Conservation (phyloP, 2,113 vertebrate species). For the Rhinogobius similis region DNA sequence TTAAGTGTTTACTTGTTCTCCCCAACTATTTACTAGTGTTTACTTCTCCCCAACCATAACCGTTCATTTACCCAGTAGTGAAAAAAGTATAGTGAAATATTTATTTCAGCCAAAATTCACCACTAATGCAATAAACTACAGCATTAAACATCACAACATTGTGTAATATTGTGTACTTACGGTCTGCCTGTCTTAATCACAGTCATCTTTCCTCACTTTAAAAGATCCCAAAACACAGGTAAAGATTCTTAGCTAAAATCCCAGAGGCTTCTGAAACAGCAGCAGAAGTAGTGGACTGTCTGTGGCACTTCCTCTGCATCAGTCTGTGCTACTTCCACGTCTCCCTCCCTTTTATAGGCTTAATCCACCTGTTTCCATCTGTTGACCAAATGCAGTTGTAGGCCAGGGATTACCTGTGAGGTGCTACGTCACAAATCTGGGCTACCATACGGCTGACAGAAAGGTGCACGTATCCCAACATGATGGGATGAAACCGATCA, state of each 20-base stretch:
- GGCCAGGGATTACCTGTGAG: conserved; percentile 63
- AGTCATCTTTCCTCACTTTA: conserved; percentile 66
- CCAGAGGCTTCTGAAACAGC: background rate
- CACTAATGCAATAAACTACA: background rate
- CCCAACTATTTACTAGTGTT: no score
- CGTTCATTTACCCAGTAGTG: no score
- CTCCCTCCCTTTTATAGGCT: conserved; percentile 68
- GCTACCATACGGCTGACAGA: conserved; percentile 50
- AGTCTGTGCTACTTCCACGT: conserved; percentile 20
- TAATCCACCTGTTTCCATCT: conserved; percentile 80
- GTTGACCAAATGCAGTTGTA: conserved; percentile 61
- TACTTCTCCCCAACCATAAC: no score
- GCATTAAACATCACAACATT: background rate
- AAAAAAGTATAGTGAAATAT: no score
- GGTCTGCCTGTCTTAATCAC: conserved; percentile 67
- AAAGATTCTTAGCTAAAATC: conserved; percentile 17
- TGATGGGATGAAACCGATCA: no score
- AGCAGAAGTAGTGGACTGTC: background rate
- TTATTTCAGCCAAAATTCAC: no score
- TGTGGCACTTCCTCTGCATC: conserved; percentile 11
- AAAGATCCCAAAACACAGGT: conserved; percentile 11
- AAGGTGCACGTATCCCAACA: background rate
- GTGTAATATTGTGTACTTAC: conserved; percentile 68
- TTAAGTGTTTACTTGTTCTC: no score
- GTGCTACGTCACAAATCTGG: conserved; percentile 44